These are phyloP conservation scores for Clarias gariepinus DNA, from an alignment of 2,113 vertebrate species.

Conservation along the genomic window DNA sequence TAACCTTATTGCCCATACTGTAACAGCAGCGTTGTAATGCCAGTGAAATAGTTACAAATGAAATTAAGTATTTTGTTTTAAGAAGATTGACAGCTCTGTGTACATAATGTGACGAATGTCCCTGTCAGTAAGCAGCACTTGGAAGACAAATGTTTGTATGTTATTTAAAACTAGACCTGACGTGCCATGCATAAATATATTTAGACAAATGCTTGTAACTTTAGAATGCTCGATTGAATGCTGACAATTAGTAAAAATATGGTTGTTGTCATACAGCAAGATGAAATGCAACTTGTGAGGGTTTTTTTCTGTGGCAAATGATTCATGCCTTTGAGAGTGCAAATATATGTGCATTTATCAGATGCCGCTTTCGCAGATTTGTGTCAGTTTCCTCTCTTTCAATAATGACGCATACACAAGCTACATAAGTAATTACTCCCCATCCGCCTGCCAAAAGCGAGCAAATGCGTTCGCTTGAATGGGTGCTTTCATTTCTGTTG, in stretches of 20 bases:
- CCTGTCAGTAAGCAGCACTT: neutral
- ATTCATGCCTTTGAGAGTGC: neutral
- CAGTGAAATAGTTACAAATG: neutral
- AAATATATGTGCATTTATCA: constrained; percentile 12
- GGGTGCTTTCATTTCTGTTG: constrained; percentile 1
- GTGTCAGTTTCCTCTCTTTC: constrained; percentile 1
- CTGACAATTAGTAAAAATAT: neutral
- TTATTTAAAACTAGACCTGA: neutral
- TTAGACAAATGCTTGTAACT: neutral
- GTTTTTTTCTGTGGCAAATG: neutral
- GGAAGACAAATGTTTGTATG: neutral
- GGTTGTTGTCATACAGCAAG: neutral
- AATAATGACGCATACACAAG: neutral
- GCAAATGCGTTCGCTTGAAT: constrained; percentile 6
- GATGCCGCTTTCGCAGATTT: neutral
- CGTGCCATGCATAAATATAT: neutral
- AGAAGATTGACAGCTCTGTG: neutral
- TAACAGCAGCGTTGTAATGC: neutral
- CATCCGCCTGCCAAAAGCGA: neutral
- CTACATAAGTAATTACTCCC: neutral
- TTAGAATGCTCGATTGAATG: neutral
- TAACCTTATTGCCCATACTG: neutral
- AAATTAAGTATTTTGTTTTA: neutral
- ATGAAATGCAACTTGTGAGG: neutral
- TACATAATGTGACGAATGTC: neutral